These are phyloP conservation scores for Tachyglossus aculeatus DNA, from an alignment of 2,797 vertebrate genomes.

Conservation along the genomic window DNA sequence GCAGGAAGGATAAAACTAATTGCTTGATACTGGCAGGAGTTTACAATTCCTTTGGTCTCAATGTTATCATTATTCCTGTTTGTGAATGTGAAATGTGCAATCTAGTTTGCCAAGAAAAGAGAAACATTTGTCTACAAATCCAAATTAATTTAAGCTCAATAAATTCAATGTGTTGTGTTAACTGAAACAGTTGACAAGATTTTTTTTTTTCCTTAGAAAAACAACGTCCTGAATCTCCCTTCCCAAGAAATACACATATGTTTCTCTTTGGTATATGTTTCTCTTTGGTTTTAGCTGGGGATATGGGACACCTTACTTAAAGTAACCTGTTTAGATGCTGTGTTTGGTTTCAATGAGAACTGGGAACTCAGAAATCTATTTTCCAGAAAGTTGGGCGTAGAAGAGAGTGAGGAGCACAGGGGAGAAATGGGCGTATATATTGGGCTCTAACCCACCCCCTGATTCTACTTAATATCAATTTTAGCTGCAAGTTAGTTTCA, in stretches of 20 bases:
- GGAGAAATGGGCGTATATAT: too few relatives aligned
- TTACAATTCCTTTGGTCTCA: neutral
- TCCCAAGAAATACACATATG: too few relatives aligned
- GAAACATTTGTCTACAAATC: conserved; percentile 7
- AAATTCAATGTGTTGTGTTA: neutral
- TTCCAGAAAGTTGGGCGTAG: too few relatives aligned
- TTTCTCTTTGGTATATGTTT: too few relatives aligned
- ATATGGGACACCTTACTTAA: too few relatives aligned
- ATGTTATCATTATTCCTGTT: too few relatives aligned
- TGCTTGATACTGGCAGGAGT: neutral
- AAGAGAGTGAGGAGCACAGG: neutral
- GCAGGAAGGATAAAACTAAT: neutral
- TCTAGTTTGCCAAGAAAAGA: conserved; percentile 16
- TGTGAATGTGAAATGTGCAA: neutral
- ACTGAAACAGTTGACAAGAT: neutral
- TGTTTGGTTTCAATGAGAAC: too few relatives aligned
- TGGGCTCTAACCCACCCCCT: too few relatives aligned
- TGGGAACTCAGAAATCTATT: too few relatives aligned
- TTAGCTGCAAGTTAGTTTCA: neutral
- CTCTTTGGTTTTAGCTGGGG: too few relatives aligned
- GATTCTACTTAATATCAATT: neutral
- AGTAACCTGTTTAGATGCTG: too few relatives aligned
- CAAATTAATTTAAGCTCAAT: neutral
- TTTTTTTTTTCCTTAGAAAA: neutral
- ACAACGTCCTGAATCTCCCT: neutral